Evolutionary conservation across 2,797 vertebrate species (phyloP), one percentile per base, ranked within the genome.

Genomic region (Echeneis naucrates): DNA sequence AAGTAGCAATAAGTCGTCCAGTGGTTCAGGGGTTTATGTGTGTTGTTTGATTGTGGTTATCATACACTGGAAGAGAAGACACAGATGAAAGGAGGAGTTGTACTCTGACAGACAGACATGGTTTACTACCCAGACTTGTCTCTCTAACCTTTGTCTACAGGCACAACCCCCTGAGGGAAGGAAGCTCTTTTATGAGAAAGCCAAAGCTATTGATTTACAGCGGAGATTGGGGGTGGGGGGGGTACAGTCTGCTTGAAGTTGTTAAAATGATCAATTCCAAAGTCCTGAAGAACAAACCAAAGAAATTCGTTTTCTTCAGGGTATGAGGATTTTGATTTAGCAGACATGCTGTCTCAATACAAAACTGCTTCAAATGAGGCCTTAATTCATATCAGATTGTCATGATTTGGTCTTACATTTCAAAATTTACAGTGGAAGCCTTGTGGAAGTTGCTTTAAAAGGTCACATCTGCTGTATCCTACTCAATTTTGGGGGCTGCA

Each of bases 121-220:
- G 61, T 60, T 80, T 82, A 19, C 17, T 59, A 54, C 55, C 51
- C 57, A 60, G 78, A 75, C n/a, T 50, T 37, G 50, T 73, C 35
- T 68, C 32, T 77, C 62, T 67, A 53, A 70, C 81, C 45, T 82
- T 52, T 64, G 69, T 77, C 35, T 63, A 24, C 33, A 58, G 35
- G 53, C 38, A 21, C 47, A 62, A 48, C 42, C 52, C 72, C 64
- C 59, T 60, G 63, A 66, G 57, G 62, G 24, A 44, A 53, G 60
- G 26, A 78, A 27, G 67, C 45, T 80, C 45, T 73, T 77, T 80
- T 59, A 79, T 81, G 77, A 85, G 53, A 73, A 77, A 68, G 48
- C 50, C 27, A 72, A 58, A 64, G 32, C n/a, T 66, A 84, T 81
- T 57, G 71, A 78, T 86, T 80, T 72, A 64, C 24, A 72, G 68